phyloP scores from a whole-genome alignment of 2,888 invertebrate genomes.

The Physocephala rufipes region DNA sequence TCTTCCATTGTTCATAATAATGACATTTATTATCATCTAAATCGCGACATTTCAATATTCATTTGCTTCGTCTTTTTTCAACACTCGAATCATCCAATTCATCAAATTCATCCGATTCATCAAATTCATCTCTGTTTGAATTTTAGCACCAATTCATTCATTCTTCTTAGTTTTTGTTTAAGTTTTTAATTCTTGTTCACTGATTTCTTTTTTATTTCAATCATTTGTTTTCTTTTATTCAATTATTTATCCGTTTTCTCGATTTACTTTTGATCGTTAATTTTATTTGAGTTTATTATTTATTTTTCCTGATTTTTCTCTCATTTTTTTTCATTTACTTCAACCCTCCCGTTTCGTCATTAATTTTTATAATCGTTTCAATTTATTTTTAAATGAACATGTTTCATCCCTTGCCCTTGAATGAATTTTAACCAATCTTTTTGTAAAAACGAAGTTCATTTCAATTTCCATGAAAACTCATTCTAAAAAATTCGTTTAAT shows the following conservation, averaged over 20 bases:
- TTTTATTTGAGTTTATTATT: not conserved
- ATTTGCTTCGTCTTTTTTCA: not conserved
- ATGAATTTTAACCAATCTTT: not conserved
- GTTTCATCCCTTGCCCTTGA: not conserved
- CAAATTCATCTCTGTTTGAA: not conserved
- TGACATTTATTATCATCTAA: not conserved
- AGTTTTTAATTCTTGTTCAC: not conserved
- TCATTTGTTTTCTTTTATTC: not conserved
- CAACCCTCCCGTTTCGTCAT: not conserved
- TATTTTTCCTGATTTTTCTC: no score
- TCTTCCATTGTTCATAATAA: not conserved
- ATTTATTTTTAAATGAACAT: not conserved
- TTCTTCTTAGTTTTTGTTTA: not conserved
- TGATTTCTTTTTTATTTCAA: not conserved
- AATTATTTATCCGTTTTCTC: slow-evolving; percentile 8
- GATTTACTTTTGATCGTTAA: not conserved
- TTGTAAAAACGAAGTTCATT: not conserved
- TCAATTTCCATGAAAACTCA: slow-evolving; percentile 2
- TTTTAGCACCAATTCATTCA: not conserved
- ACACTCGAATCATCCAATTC: not conserved
- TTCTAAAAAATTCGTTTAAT: slow-evolving; percentile 19
- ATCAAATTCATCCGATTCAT: not conserved
- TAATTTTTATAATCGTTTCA: not conserved
- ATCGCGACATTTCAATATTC: not conserved
- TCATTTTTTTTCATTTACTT: not conserved